Conservation (phyloP, 2,888 invertebrate genomes). For the Ischnus inquisitorius region DNA sequence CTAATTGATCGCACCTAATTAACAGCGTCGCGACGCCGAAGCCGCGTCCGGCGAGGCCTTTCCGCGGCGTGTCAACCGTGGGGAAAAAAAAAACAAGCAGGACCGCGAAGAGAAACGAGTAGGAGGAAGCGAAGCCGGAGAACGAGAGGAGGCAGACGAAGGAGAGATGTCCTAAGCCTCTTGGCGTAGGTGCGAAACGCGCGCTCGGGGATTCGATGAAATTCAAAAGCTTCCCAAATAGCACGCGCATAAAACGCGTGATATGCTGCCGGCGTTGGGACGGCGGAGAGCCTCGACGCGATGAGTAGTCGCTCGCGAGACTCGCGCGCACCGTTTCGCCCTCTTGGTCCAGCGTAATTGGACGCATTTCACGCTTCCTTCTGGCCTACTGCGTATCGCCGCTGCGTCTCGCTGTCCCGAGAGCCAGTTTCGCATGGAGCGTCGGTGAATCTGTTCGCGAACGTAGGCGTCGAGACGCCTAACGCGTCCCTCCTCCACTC, state of each 20-base stretch:
- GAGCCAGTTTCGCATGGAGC: constrained; percentile 22
- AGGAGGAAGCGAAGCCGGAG: constrained; percentile 21
- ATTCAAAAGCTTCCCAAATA: constrained; percentile 39
- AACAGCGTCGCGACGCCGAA: constrained; percentile 67
- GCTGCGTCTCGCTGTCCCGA: background rate
- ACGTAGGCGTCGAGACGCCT: constrained; percentile 52
- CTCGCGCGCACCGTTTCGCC: constrained; percentile 64
- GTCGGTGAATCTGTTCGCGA: constrained; percentile 51
- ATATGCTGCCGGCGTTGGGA: background rate
- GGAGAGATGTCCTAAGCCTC: constrained; percentile 23
- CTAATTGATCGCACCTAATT: constrained; percentile 72
- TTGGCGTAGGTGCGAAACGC: constrained; percentile 39
- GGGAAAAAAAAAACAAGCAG: constrained; percentile 24
- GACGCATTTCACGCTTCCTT: constrained; percentile 77
- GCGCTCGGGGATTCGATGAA: constrained; percentile 62
- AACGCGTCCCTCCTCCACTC: constrained; percentile 39
- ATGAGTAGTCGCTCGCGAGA: constrained; percentile 70
- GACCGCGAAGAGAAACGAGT: constrained; percentile 6
- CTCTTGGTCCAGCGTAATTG: constrained; percentile 73
- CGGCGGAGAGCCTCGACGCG: constrained; percentile 52
- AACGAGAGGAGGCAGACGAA: constrained; percentile 47
- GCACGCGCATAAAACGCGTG: background rate
- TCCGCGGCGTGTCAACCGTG: constrained; percentile 60
- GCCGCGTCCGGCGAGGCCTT: constrained; percentile 55
- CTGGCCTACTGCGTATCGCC: constrained; percentile 52